phyloP scores from a whole-genome alignment of 2,113 vertebrate genomes.

The Sander vitreus region DNA sequence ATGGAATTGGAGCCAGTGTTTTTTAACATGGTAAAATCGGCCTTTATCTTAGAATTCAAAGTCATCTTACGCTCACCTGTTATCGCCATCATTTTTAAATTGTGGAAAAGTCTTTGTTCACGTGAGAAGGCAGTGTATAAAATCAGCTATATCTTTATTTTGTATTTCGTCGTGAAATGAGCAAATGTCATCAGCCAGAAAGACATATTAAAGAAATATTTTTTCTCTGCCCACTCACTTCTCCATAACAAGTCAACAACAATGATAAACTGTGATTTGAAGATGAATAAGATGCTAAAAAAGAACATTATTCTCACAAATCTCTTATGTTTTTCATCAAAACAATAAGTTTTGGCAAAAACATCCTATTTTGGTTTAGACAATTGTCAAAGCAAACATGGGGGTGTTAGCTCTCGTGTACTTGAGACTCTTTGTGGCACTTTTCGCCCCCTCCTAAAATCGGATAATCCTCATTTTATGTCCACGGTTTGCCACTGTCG shows the following conservation, averaged over 20 bases:
- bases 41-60: conserved; percentile 49
- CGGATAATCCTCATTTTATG: conserved; percentile 72
- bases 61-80: background rate
- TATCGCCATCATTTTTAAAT: conserved; percentile 13
- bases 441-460: conserved; percentile 61
- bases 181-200: conserved; percentile 61
- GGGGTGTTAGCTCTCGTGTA: conserved; percentile 37
- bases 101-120: conserved; percentile 25
- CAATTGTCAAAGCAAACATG: conserved; percentile 52
- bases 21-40: conserved; percentile 39
- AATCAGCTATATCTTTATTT: conserved; percentile 34
- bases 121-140: background rate
- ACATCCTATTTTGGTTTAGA: conserved; percentile 32
- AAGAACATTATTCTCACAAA: conserved; percentile 39
- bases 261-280: conserved; percentile 22
- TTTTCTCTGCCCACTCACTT: conserved; percentile 37
- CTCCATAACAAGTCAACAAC: conserved; percentile 38
- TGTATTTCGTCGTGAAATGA: conserved; percentile 61
- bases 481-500: conserved; percentile 61
- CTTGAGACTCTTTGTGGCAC: conserved; percentile 51
- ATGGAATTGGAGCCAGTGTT: conserved; percentile 40
- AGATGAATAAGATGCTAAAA: conserved; percentile 41
- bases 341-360: conserved; percentile 52
- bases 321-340: conserved; percentile 35
- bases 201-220: background rate